Base-by-base conservation (phyloP, 2,113 vertebrate species). In the Eupsittula cactorum region DNA sequence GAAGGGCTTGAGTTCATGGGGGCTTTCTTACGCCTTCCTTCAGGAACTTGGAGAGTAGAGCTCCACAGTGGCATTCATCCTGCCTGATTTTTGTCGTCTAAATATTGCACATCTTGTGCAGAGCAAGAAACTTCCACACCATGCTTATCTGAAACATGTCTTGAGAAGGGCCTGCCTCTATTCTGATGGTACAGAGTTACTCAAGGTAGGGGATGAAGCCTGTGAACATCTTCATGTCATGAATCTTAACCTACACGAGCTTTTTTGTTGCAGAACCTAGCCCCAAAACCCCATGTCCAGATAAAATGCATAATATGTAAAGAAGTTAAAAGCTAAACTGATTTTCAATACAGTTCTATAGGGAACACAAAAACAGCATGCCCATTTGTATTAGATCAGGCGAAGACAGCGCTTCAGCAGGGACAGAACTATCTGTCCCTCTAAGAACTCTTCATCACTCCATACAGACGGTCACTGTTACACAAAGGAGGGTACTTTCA, bases 381-480 rank as follows among this genome's bases (percentile, higher is more conserved):
- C 8, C 16, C 9, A 2, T 9, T 33, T 64, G 11, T 49, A 90
- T 73, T 55, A 33, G 20, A 69, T 57, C 29, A 83, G 37, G 47
- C 35, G 29, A 82, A 87, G 19, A 79, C 3, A 6, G 27, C 37
- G 10, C 59, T 67, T 77, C 60, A 68, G 35, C 17, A 29, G 4
- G 2, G 21, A 86, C 29, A 57, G 28, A 71, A 47, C 42, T 42
- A 25, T 41, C 35, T 73, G 18, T 17, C 27, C 23, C 2, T n/a
- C 4, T 49, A 83, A 53, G 28, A 93, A 67, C 13, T 18, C 59
- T 42, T 79, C 29, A n/a, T 23, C 12, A 50, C 20, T 19, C 9
- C 31, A 74, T 0, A 0, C 13, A 68, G 11, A 68, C 0, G 1
- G 18, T 73, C 16, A 60, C 20, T 74, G 35, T 21, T 83, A 41